Conservation (phyloP, 2,797 vertebrate genomes). For the Sebastes taczanowskii region DNA sequence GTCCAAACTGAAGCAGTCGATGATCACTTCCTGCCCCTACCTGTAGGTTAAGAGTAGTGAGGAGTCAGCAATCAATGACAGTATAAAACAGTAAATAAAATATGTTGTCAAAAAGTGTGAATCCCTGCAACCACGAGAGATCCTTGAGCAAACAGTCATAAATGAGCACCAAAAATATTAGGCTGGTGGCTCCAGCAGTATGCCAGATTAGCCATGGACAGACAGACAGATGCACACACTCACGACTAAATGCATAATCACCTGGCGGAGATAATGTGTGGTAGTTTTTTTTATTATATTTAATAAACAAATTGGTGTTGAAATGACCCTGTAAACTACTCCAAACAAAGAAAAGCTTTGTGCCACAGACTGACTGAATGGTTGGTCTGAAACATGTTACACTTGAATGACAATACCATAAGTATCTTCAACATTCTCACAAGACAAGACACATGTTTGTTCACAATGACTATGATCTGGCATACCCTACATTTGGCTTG, state of each 20-base stretch:
- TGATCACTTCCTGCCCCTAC: not conserved
- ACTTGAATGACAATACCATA: not conserved
- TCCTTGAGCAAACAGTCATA: accelerated
- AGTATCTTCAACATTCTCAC: not conserved
- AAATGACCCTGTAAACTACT: not conserved
- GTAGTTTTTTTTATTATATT: not conserved
- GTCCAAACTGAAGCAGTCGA: not conserved
- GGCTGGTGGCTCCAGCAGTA: not conserved
- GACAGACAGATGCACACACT: not conserved
- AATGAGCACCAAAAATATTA: not conserved
- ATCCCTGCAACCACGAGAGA: not conserved
- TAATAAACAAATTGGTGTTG: not conserved
- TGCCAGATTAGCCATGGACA: not conserved
- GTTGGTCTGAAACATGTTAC: not conserved
- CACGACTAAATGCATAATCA: not conserved
- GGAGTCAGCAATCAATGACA: not conserved
- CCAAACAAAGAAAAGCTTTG: not conserved
- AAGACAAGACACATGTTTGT: not conserved
- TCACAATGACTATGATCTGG: not conserved
- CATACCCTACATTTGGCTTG: not conserved
- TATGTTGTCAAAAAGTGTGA: too few relatives aligned
- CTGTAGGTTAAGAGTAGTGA: not conserved
- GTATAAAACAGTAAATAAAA: accelerated
- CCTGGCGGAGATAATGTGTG: not conserved
- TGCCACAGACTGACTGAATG: not conserved